Conservation (phyloP, 2,113 vertebrate genomes). For the Plectropomus leopardus region DNA sequence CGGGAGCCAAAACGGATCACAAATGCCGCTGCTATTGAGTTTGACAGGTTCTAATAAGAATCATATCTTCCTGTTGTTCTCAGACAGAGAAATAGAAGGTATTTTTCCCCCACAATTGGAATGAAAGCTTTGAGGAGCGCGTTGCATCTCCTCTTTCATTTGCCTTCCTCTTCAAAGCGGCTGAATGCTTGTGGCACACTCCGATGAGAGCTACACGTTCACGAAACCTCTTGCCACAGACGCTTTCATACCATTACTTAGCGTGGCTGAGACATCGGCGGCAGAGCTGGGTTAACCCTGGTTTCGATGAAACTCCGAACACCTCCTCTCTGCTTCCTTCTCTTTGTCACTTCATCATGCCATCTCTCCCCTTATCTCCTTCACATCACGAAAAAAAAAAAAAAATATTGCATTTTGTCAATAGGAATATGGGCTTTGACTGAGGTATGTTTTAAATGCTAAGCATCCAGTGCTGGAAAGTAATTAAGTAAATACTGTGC, state of each 20-base stretch:
- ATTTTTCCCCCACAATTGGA: not conserved
- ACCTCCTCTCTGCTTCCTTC: conserved; percentile 5
- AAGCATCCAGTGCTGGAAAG: not conserved
- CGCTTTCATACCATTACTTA: conserved; percentile 51
- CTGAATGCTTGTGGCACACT: conserved; percentile 41
- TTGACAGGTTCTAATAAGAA: conserved; percentile 54
- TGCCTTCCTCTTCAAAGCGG: conserved; percentile 65
- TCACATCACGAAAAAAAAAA: not conserved
- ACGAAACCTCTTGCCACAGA: conserved; percentile 33
- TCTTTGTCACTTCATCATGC: not conserved
- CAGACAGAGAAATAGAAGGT: conserved; percentile 6
- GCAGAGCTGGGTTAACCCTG: conserved; percentile 30
- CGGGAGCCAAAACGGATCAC: not conserved
- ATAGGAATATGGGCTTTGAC: not conserved
- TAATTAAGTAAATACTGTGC: not conserved
- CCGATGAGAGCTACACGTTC: conserved; percentile 49
- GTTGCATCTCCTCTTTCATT: conserved; percentile 49
- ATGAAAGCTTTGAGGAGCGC: conserved; percentile 45
- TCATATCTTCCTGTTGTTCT: conserved; percentile 56
- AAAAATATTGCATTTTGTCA: not conserved
- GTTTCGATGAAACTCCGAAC: conserved; percentile 17
- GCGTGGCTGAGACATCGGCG: conserved; percentile 22
- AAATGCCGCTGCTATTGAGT: conserved; percentile 35
- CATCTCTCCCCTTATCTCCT: not conserved
- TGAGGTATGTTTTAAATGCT: not conserved